Evolutionary conservation across 2,888 invertebrate genomes (phyloP).

Genomic region (Drosophila rellima): DNA sequence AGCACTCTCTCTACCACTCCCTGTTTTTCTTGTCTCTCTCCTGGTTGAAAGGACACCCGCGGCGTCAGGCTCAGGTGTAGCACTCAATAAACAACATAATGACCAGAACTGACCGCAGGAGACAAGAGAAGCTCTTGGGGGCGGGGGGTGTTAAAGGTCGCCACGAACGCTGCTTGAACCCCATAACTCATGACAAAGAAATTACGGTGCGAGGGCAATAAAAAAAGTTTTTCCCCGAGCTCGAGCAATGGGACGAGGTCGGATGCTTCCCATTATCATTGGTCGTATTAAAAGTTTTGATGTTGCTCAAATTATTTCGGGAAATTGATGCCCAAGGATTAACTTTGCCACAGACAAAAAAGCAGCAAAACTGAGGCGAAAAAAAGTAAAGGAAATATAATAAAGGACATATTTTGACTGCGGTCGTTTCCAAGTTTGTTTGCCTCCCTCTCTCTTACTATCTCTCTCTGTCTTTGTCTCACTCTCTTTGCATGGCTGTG

Average conservation of each 20-base stretch:
- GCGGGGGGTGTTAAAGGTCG: constrained; percentile 45
- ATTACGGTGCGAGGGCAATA: constrained; percentile 71
- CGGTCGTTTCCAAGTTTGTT: constrained; percentile 46
- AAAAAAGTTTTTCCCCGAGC: constrained; percentile 54
- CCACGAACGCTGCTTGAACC: constrained; percentile 40
- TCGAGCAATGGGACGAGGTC: constrained; percentile 16
- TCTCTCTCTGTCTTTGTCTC: neutral
- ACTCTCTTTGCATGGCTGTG: neutral
- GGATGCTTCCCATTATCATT: constrained; percentile 72
- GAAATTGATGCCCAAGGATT: constrained; percentile 83
- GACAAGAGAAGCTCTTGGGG: neutral
- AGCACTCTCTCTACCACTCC: neutral
- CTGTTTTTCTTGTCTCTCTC: neutral
- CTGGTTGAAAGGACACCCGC: constrained; percentile 26
- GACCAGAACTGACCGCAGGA: constrained; percentile 64
- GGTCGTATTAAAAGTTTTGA: constrained; percentile 82
- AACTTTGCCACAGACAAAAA: constrained; percentile 63
- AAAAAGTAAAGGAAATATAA: constrained; percentile 60
- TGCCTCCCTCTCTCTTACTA: neutral
- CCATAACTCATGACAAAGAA: constrained; percentile 76
- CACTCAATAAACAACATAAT: constrained; percentile 76
- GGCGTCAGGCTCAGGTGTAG: constrained; percentile 62
- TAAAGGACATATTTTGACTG: constrained; percentile 69
- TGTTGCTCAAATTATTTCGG: constrained; percentile 80
- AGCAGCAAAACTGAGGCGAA: constrained; percentile 1